These are phyloP conservation scores for Pseudococcus longispinus DNA, from an alignment of 2,888 invertebrate genomes.

Conservation along the genomic window DNA sequence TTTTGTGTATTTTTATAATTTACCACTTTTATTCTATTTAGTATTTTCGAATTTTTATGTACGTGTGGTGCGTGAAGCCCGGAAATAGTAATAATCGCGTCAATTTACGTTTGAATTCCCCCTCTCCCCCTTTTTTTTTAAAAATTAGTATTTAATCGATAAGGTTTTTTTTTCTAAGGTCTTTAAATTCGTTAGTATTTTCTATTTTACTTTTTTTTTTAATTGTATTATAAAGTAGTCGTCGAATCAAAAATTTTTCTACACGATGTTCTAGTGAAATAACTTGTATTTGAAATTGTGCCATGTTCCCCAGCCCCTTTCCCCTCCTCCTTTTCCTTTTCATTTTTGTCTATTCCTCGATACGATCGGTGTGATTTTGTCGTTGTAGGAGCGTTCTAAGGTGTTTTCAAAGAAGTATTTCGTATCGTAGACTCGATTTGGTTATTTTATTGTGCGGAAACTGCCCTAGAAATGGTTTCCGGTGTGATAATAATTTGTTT, in stretches of 20 bases:
- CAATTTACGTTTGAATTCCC: neutral
- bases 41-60: conserved; percentile 13
- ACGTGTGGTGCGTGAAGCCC: conserved; percentile 10
- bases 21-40: conserved; percentile 23
- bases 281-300: neutral
- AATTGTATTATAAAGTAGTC: neutral
- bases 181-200: neutral
- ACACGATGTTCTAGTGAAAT: neutral
- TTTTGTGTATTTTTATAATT: conserved; percentile 2
- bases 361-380: conserved; percentile 10
- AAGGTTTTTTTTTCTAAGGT: neutral
- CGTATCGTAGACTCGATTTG: neutral
- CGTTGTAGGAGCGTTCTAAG: neutral
- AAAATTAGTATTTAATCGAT: neutral
- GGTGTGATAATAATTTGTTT: neutral
- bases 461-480: neutral
- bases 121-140: neutral
- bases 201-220: neutral
- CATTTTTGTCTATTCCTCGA: neutral
- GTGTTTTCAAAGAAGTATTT: neutral
- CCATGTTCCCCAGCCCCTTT: neutral
- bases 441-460: neutral
- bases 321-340: neutral
- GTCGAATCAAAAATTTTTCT: conserved; percentile 9
- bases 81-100: conserved; percentile 29